phyloP scores from a whole-genome alignment of 2,113 vertebrate species.

The Notarius quadriscutis region DNA sequence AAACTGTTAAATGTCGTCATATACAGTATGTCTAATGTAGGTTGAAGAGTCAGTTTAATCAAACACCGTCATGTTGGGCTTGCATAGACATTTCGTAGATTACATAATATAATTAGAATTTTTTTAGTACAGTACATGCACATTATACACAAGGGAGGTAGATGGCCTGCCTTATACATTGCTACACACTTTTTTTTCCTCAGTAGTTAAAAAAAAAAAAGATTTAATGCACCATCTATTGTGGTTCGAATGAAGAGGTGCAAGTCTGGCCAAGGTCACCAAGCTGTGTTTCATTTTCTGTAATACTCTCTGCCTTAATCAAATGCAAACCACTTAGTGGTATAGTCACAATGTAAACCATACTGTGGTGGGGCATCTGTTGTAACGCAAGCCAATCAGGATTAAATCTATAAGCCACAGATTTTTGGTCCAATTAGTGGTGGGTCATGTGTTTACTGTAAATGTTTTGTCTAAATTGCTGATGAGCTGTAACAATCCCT shows the following conservation, averaged over 20 bases:
- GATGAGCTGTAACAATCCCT: conserved; percentile 6
- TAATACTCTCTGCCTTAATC: background rate
- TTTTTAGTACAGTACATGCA: conserved; percentile 26
- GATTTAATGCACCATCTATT: conserved; percentile 1
- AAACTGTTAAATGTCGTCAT: background rate
- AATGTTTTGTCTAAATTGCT: conserved; percentile 12
- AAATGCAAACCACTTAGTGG: background rate
- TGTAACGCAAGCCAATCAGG: background rate
- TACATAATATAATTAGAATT: conserved; percentile 8
- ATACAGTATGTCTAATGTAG: background rate
- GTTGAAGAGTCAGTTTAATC: background rate
- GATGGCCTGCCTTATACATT: conserved; percentile 11
- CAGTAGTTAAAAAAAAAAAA: conserved; percentile 32
- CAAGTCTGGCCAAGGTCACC: background rate
- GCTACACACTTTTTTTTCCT: conserved; percentile 36
- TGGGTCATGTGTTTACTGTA: background rate
- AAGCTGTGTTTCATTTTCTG: background rate
- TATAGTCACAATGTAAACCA: background rate
- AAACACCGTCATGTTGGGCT: conserved; percentile 32
- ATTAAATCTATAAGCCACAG: background rate
- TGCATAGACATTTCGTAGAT: conserved; percentile 41
- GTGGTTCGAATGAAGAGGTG: conserved; percentile 4
- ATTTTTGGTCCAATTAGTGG: background rate
- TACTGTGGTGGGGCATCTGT: background rate
- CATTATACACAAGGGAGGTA: conserved; percentile 46